Evolutionary conservation across 2,113 vertebrate genomes (phyloP), one percentile per base, ranked within the genome.

Genomic region (Neopipo cinnamomea): DNA sequence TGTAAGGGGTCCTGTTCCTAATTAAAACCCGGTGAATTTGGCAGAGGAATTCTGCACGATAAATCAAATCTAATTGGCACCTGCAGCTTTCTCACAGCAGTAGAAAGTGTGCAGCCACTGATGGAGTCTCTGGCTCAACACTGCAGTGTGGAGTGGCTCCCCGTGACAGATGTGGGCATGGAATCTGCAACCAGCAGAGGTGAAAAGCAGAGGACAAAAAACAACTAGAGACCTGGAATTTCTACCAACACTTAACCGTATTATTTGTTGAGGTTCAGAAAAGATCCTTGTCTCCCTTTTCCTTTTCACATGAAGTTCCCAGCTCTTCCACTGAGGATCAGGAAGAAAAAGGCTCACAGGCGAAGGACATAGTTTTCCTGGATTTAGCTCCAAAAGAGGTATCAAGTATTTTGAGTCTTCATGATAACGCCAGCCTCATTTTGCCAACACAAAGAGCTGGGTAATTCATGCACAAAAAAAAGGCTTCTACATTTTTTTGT

Each of bases 21-120:
- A 91, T 81, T 87, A 95, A 93, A 85, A 70, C 31, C 15, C 68
- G 52, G 39, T 59, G 88, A 93, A 67, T 42, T 59, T 93, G 78
- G 52, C 88, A 88, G 55, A 76, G 27, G 14, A 90, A 80, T 25
- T 47, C 46, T 12, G 27, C 30, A 44, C n/a, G 33, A 58, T 80
- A 80, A 86, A 66, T 39, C 62, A 87, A 88, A 79, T 44, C 13
- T 79, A 91, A 88, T 79, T 84, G 71, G 67, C 62, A 82, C 52
- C 9, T 28, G 53, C 39, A 62, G 85, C 63, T 94, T 85, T 74
- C 63, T 86, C 67, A 23, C 81, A 94, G 74, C 58, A 83, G 75
- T 14, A 24, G 37, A 80, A 96, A 37, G 46, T 76, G 18, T 73
- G 63, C 58, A 80, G 59, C 39, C 63, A 79, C 58, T 79, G 67